Evolutionary conservation across 2,888 invertebrate genomes (phyloP).

Genomic region (Himalopsyche kuldschensis): DNA sequence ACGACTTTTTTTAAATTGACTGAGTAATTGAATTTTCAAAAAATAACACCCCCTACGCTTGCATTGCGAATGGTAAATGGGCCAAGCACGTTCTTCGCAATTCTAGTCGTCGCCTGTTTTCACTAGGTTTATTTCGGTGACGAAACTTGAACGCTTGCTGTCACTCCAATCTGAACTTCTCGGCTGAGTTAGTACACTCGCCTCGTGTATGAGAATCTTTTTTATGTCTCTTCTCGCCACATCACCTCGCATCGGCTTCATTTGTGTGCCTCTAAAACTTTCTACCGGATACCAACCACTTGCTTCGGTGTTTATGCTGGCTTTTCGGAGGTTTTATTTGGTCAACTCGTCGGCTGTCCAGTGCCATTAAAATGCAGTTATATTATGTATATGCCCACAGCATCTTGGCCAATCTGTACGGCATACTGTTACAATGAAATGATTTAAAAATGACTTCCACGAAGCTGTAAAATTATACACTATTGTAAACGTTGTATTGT

Average conservation of each 20-base stretch:
- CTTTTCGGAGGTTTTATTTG: neutral
- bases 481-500: too few species aligned
- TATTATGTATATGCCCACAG: neutral
- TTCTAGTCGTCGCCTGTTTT: neutral
- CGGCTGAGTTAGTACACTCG: neutral
- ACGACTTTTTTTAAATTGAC: neutral
- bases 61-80: neutral
- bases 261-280: neutral
- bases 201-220: neutral
- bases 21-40: too few species aligned
- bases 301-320: neutral
- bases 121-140: neutral
- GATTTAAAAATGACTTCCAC: too few species aligned
- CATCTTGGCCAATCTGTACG: too few species aligned
- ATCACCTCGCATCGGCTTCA: neutral
- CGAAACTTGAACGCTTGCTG: neutral
- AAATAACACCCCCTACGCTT: neutral
- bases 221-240: neutral
- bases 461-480: too few species aligned
- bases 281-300: neutral
- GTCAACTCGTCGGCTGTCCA: neutral
- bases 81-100: neutral
- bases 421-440: too few species aligned
- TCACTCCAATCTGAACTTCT: neutral
- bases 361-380: neutral